Evolutionary conservation across 2,113 vertebrate species (phyloP), one percentile per base, ranked within the genome.

Genomic region (Muscicapa adusta): DNA sequence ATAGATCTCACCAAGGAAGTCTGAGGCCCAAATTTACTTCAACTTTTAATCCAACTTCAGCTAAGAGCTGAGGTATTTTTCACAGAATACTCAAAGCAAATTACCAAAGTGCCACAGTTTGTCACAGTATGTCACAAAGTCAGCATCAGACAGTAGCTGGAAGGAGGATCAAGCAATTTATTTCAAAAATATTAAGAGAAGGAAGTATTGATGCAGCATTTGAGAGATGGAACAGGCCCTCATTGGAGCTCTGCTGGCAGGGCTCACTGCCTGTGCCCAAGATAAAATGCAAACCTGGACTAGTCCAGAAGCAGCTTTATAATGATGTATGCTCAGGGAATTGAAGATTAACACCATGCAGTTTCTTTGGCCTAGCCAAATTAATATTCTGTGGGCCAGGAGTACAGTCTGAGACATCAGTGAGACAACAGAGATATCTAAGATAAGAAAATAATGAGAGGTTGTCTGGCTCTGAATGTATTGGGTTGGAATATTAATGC

Each of bases 161-260:
- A 94, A 89, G n/a, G 29, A 60, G 28, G 31, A 60, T 38, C 33
- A 45, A 61, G 28, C 13, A 66, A 84, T 15, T 12, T 38, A 70
- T 33, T 86, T 77, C 14, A 45, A 65, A 73, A 53, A 34, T 10
- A 61, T 14, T 2, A 6, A 57, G 22, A 14, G 19, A 66, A 65
- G 14, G 6, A 85, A 45, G 22, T 17, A 45, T 3, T 48, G 36
- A 43, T 56, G n/a, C 12, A 66, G 17, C 4, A 2, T 9, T 28
- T 56, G 34, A 68, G 71, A 1, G 6, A 33, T 7, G 10, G 12
- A 29, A 22, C 1, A 0, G 48, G 57, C 9, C 14, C n/a, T 56
- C 67, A 18, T 0, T 22, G 60, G 24, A 73, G 34, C 51, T 71
- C 63, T 50, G 19, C 51, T 80, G 50, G n/a, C 67, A 88, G 54